These are phyloP conservation scores for Gerris buenoi DNA, from an alignment of 1,140 invertebrate genomes.

Conservation along the genomic window DNA sequence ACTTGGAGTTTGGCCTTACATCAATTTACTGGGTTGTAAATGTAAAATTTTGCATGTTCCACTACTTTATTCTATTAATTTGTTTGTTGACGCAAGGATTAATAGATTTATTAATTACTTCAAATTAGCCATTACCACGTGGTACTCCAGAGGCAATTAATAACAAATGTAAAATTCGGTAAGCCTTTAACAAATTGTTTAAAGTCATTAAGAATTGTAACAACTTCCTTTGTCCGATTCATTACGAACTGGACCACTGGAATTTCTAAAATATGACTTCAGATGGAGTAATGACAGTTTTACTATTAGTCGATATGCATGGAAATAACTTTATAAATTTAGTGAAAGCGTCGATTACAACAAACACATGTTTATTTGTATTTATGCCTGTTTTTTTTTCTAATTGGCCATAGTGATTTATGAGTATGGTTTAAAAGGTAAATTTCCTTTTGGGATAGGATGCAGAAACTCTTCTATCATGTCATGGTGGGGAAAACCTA, in stretches of 20 bases:
- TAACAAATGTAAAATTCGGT: conserved; percentile 16
- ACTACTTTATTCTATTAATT: neutral
- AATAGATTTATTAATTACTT: conserved; percentile 25
- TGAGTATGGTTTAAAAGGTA: neutral
- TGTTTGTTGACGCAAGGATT: neutral
- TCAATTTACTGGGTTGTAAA: neutral
- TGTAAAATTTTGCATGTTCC: neutral
- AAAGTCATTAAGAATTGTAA: conserved; percentile 25
- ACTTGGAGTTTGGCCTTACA: neutral
- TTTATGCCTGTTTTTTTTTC: conserved; percentile 7
- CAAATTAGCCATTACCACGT: conserved; percentile 21
- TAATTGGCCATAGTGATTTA: neutral
- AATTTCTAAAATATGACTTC: neutral
- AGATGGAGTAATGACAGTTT: neutral
- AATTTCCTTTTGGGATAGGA: neutral
- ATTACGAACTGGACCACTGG: conserved; percentile 22
- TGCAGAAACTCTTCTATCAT: conserved; percentile 4
- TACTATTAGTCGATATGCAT: conserved; percentile 1
- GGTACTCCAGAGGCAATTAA: conserved; percentile 13
- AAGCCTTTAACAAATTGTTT: conserved; percentile 21
- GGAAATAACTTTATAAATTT: conserved; percentile 17
- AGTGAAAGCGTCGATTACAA: conserved; percentile 15
- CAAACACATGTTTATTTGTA: conserved; percentile 13
- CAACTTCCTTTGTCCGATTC: neutral
- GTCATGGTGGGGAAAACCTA: conserved; percentile 12